phyloP scores from a whole-genome alignment of 2,113 vertebrate genomes.

The Pomatostomus ruficeps region DNA sequence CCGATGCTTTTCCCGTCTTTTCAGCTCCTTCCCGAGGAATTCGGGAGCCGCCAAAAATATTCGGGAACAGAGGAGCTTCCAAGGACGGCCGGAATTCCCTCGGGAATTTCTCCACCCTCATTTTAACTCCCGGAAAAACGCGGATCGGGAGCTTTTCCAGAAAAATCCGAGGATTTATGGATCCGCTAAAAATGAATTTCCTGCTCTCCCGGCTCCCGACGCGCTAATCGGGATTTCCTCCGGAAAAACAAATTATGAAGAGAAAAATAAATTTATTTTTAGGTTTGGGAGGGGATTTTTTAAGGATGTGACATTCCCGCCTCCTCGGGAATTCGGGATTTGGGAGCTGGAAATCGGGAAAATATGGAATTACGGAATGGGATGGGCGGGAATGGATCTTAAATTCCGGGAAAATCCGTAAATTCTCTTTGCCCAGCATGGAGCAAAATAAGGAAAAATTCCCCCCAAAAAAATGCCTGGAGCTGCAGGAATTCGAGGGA shows the following conservation, averaged over 20 bases:
- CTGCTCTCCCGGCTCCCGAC: neutral
- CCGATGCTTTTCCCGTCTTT: accelerated
- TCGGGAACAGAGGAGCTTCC: neutral
- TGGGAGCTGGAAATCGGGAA: neutral
- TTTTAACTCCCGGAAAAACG: neutral
- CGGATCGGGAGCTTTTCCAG: neutral
- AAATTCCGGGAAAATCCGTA: neutral
- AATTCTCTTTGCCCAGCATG: too few species aligned
- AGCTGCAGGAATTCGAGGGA: too few species aligned
- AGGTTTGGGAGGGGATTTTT: neutral
- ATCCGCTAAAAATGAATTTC: neutral
- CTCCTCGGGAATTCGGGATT: accelerated
- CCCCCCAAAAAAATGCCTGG: too few species aligned
- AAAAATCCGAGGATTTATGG: neutral
- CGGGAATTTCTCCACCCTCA: neutral
- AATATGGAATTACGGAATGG: neutral
- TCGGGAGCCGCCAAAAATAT: neutral
- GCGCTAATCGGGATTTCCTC: neutral
- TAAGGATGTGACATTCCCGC: accelerated
- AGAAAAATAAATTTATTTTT: neutral
- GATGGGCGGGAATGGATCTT: neutral
- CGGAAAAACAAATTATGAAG: neutral
- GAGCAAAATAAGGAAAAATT: too few species aligned
- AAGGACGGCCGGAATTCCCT: neutral
- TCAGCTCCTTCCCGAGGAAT: accelerated